These are phyloP conservation scores for Delia radicum DNA, from an alignment of 1,140 invertebrate species.

Conservation along the genomic window DNA sequence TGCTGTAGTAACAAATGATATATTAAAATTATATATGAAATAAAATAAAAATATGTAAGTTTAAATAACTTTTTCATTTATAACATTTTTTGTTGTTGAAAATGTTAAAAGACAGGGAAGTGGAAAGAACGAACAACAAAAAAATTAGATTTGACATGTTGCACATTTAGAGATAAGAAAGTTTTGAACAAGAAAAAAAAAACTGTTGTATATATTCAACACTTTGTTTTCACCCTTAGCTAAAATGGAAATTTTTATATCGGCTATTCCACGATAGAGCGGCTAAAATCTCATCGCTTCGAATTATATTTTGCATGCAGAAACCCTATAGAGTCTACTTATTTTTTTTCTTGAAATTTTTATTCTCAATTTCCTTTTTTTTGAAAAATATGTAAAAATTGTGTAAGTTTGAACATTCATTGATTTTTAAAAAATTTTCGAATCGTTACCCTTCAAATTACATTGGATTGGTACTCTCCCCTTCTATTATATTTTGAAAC, in stretches of 20 bases:
- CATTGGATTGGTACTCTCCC: too few relatives aligned
- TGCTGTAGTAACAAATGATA: neutral
- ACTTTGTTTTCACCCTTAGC: conserved; percentile 4
- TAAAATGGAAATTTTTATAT: neutral
- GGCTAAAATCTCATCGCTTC: too few relatives aligned
- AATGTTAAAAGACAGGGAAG: neutral
- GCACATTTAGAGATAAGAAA: neutral
- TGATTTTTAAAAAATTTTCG: too few relatives aligned
- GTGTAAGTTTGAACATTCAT: too few relatives aligned
- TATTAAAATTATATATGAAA: neutral
- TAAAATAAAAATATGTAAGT: neutral
- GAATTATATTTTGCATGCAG: too few relatives aligned
- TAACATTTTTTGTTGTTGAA: neutral
- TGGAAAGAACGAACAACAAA: neutral
- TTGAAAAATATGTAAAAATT: too few relatives aligned
- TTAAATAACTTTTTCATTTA: neutral
- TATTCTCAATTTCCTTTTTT: too few relatives aligned
- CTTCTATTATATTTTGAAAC: too few relatives aligned
- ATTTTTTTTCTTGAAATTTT: too few relatives aligned
- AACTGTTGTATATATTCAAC: neutral
- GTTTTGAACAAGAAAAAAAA: neutral
- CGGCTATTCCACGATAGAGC: too few relatives aligned
- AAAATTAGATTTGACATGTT: conserved; percentile 5
- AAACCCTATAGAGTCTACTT: too few relatives aligned
- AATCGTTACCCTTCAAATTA: too few relatives aligned